Conservation (phyloP, 37 sponge, comb jelly and placozoan species). For the Cladorhizidae sp. region DNA sequence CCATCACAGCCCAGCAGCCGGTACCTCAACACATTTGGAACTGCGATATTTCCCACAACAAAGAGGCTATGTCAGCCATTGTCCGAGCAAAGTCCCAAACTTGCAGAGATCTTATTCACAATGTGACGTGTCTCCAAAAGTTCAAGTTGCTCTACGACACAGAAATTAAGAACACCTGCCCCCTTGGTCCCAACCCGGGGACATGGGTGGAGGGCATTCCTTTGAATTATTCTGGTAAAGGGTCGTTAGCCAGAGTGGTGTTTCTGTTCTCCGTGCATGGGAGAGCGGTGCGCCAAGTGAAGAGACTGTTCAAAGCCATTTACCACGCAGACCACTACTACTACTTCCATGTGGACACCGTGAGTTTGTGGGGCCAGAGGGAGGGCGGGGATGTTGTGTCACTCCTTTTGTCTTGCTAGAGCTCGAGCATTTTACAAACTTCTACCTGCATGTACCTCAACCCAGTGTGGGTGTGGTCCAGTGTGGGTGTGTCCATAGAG, state of each 20-base stretch:
- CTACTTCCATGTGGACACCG: slow-evolving; percentile 88
- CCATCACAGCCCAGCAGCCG: too few relatives aligned
- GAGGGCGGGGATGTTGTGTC: neutral
- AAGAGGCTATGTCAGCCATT: slow-evolving; percentile 83
- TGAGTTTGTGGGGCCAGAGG: slow-evolving; percentile 17
- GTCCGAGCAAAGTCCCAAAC: slow-evolving; percentile 65
- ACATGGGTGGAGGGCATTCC: slow-evolving; percentile 29
- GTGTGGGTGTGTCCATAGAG: too few relatives aligned
- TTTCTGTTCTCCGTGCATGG: slow-evolving; percentile 88
- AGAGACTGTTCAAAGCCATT: slow-evolving; percentile 86
- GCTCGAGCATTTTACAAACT: neutral
- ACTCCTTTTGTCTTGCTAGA: neutral
- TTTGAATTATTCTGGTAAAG: neutral
- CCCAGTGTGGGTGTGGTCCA: too few relatives aligned
- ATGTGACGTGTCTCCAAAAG: slow-evolving; percentile 63
- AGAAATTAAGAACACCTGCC: slow-evolving; percentile 59
- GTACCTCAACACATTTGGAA: neutral
- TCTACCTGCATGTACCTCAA: too few relatives aligned
- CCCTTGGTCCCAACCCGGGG: slow-evolving; percentile 50
- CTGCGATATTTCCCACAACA: slow-evolving; percentile 29
- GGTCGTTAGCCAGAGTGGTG: slow-evolving; percentile 50
- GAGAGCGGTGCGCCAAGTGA: slow-evolving; percentile 80
- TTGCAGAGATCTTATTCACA: slow-evolving; percentile 67
- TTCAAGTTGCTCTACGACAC: slow-evolving; percentile 57
- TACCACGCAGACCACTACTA: slow-evolving; percentile 90